These are phyloP conservation scores for Ceratosolen solmsi DNA, from an alignment of 1,140 invertebrate species.

Conservation along the genomic window DNA sequence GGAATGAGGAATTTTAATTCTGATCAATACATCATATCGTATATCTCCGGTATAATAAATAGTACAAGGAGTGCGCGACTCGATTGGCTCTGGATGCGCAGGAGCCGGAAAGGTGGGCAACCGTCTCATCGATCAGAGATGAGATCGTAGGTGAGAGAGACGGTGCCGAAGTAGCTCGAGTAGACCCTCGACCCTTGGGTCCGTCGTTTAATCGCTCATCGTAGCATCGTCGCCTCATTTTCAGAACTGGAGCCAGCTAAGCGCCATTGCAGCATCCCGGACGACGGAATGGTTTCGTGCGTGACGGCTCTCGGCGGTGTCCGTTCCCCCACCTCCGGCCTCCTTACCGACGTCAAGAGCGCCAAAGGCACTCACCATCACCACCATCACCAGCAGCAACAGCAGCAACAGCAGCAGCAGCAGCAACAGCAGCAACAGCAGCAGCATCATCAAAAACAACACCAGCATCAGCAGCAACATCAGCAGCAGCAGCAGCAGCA, in stretches of 20 bases:
- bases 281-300: conserved; percentile 70
- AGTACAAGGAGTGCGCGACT: too few relatives aligned
- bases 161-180: too few relatives aligned
- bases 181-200: too few relatives aligned
- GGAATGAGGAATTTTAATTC: too few relatives aligned
- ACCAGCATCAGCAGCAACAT: conserved; percentile 4
- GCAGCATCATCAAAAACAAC: conserved; percentile 37
- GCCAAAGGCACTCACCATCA: conserved; percentile 64
- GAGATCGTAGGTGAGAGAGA: too few relatives aligned
- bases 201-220: too few relatives aligned
- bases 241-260: conserved; percentile 68
- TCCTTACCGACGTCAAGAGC: conserved; percentile 68
- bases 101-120: too few relatives aligned
- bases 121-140: too few relatives aligned
- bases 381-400: conserved; percentile 24
- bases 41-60: too few relatives aligned
- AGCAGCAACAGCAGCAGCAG: conserved; percentile 48
- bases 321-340: conserved; percentile 65
- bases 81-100: too few relatives aligned
- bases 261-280: conserved; percentile 62
- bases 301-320: conserved; percentile 67
- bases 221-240: background rate
- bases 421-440: conserved; percentile 40
- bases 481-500: conserved; percentile 37
- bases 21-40: too few relatives aligned